Conservation (phyloP, 2,888 invertebrate species). For the Podabrus alpinus region DNA sequence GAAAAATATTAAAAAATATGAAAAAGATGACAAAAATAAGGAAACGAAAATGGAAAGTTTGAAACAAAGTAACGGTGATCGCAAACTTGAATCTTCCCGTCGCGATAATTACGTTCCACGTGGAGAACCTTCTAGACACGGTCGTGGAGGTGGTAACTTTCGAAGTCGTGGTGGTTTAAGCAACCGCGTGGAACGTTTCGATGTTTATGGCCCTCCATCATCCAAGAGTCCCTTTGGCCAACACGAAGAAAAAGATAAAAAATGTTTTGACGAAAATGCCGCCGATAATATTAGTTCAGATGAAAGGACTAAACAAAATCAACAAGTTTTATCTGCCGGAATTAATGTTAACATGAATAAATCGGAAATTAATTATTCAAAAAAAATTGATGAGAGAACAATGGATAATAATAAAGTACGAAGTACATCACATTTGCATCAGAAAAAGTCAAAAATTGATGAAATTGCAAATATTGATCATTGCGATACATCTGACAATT, state of each 20-base stretch:
- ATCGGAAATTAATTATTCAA: conserved; percentile 10
- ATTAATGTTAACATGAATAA: conserved; percentile 55
- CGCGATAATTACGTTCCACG: conserved; percentile 82
- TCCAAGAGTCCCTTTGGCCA: conserved; percentile 75
- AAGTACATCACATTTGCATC: conserved; percentile 46
- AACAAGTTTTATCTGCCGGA: conserved; percentile 70
- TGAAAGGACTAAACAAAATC: conserved; percentile 45
- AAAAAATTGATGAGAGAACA: conserved; percentile 32
- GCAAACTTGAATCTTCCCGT: conserved; percentile 48
- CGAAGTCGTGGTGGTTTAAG: conserved; percentile 57
- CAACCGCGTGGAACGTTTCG: conserved; percentile 65
- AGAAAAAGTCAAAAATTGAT: conserved; percentile 47
- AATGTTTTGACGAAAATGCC: conserved; percentile 43
- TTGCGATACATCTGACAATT: conserved; percentile 37
- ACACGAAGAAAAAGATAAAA: conserved; percentile 51
- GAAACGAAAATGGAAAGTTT: conserved; percentile 48
- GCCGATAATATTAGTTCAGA: conserved; percentile 65
- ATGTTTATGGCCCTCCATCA: conserved; percentile 81
- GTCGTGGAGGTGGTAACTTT: conserved; percentile 65
- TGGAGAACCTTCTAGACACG: conserved; percentile 87
- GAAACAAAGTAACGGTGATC: conserved; percentile 34
- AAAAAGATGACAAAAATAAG: conserved; percentile 66
- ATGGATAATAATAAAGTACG: conserved; percentile 39
- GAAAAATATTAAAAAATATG: conserved; percentile 56
- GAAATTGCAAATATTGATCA: conserved; percentile 16